These are phyloP conservation scores for Drosophila novamexicana DNA, from an alignment of 1,140 invertebrate genomes.

Conservation along the genomic window DNA sequence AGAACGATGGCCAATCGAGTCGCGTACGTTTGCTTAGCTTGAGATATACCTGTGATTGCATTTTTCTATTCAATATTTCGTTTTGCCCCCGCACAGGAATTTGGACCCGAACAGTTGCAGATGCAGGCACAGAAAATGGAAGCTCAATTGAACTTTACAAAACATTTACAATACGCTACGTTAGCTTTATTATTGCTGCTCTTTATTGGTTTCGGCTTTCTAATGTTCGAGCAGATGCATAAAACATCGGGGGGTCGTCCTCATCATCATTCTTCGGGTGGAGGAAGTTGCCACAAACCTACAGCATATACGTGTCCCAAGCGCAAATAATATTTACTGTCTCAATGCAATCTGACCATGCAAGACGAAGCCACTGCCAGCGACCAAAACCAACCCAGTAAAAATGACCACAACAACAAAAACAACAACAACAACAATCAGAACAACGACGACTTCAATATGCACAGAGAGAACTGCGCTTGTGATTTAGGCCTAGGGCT, in stretches of 20 bases:
- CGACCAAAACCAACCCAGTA: conserved; percentile 14
- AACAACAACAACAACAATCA: conserved; percentile 8
- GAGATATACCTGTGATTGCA: too few relatives aligned
- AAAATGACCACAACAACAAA: conserved; percentile 17
- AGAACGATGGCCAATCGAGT: conserved; percentile 1
- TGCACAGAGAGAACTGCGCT: conserved; percentile 34
- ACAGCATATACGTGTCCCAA: conserved; percentile 38
- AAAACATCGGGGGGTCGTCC: background rate
- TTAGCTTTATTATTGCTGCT: conserved; percentile 50
- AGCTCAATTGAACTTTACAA: conserved; percentile 51
- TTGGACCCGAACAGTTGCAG: background rate
- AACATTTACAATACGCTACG: conserved; percentile 56
- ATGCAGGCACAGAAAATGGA: conserved; percentile 8
- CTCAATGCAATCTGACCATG: conserved; percentile 76
- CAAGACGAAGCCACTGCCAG: conserved; percentile 51
- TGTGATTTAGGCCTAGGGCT: conserved; percentile 49
- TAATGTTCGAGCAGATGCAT: conserved; percentile 55
- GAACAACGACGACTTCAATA: conserved; percentile 26
- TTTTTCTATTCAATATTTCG: background rate
- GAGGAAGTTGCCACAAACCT: conserved; percentile 17
- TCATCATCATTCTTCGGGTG: background rate
- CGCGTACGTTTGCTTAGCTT: background rate
- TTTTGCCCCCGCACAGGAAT: background rate
- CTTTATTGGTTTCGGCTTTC: conserved; percentile 45
- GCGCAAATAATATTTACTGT: conserved; percentile 83